Evolutionary conservation across 2,888 invertebrate genomes (phyloP), one percentile per base, ranked within the genome.

Genomic region (Amphipoea oculea): DNA sequence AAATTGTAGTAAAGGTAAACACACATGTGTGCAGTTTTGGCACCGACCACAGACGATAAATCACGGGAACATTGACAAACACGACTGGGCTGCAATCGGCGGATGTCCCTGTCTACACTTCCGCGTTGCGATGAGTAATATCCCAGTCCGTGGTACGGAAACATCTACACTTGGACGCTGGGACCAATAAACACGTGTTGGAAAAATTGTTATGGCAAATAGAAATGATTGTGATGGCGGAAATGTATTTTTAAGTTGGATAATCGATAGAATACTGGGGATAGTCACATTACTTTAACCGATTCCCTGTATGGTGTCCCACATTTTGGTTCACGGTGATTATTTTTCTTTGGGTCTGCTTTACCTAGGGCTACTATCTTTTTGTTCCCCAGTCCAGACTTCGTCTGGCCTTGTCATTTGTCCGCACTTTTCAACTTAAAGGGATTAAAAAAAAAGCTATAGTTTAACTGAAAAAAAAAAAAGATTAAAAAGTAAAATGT

Each of bases 21-120:
- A 92, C 89, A 87, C 86, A 91, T 89, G 90, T 91, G 91, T 89
- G 91, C 89, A 93, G 91, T 93, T 94, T 94, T 95, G 95, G 94
- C 94, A 94, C 81, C 89, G 90, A 90, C 92, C 92, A 88, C 91
- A 85, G 91, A 89, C 92, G 89, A 94, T 95, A 94, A 94, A 94
- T 95, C 94, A 94, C 91, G 84, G 84, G 86, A 92, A 93, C 93
- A 94, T 94, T 95, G 96, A 95, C 95, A 95, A 95, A 95, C 94
- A 94, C 92, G 93, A 92, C 90, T 91, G 92, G 92, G 89, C 92
- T 93, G 94, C 94, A 92, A 94, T 94, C 94, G 93, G 93, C 94
- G 94, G 95, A 95, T 93, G 94, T 93, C 90, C 90, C 93, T 94
- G 95, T 95, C 95, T 92, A 88, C 94, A 90, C 94, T 94, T 95